These are phyloP conservation scores for Patella vulgata DNA, from an alignment of 1,140 invertebrate species.

Conservation along the genomic window DNA sequence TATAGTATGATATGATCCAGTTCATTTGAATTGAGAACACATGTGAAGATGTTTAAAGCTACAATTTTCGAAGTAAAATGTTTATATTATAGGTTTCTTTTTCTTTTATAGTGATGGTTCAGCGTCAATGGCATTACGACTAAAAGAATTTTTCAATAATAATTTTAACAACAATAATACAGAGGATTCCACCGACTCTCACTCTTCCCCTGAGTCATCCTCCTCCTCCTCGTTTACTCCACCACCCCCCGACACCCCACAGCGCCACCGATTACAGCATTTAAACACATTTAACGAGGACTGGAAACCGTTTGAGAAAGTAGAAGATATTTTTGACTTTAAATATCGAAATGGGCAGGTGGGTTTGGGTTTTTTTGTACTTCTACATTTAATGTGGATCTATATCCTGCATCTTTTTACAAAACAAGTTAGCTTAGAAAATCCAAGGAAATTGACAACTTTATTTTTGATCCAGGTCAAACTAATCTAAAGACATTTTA, in stretches of 20 bases:
- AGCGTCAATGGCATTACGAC: slow-evolving; percentile 70
- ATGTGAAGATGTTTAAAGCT: too few species aligned
- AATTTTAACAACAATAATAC: slow-evolving; percentile 7
- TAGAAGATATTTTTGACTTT: slow-evolving; percentile 63
- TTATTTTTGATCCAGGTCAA: too few species aligned
- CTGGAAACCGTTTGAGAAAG: slow-evolving; percentile 55
- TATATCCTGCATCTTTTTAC: too few species aligned
- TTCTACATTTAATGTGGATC: too few species aligned
- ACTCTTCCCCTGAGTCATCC: not conserved
- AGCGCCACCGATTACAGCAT: slow-evolving; percentile 25
- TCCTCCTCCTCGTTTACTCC: slow-evolving; percentile 1
- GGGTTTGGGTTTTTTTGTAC: slow-evolving; percentile 1
- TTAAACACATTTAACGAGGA: slow-evolving; percentile 50
- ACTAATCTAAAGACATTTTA: too few species aligned
- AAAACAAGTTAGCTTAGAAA: too few species aligned
- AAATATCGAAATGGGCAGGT: slow-evolving; percentile 66
- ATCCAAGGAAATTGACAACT: too few species aligned
- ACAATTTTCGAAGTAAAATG: too few species aligned
- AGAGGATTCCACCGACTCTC: not conserved
- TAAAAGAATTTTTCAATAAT: slow-evolving; percentile 39
- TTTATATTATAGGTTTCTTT: too few species aligned
- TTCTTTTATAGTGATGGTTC: slow-evolving; percentile 71
- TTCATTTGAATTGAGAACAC: too few species aligned
- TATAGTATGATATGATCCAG: too few species aligned
- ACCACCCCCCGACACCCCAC: slow-evolving; percentile 11